phyloP scores from a whole-genome alignment of 2,113 vertebrate genomes.

The Phaethon lepturus region DNA sequence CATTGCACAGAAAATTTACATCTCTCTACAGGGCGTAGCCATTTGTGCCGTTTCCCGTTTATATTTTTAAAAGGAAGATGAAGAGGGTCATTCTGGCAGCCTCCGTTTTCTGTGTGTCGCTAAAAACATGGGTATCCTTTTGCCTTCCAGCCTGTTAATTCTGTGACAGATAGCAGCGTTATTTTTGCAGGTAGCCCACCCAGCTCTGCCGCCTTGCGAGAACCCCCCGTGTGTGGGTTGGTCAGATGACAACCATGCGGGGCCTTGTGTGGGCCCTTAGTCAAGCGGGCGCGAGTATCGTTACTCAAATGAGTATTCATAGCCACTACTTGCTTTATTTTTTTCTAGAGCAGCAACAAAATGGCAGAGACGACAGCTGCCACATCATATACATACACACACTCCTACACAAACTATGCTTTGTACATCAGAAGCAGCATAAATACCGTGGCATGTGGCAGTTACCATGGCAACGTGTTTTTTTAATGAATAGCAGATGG shows the following conservation, averaged over 20 bases:
- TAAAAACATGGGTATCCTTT: constrained; percentile 25
- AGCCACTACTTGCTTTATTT: constrained; percentile 80
- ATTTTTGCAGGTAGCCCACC: constrained; percentile 54
- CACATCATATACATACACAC: constrained; percentile 84
- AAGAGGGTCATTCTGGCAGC: constrained; percentile 9
- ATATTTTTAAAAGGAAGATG: constrained; percentile 8
- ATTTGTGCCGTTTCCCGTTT: neutral
- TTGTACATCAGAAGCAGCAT: constrained; percentile 86
- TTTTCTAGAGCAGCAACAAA: constrained; percentile 82
- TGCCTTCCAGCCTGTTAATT: constrained; percentile 15
- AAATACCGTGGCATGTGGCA: constrained; percentile 85
- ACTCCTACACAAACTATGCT: constrained; percentile 84
- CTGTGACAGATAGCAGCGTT: constrained; percentile 15
- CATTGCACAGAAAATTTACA: neutral
- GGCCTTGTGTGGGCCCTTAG: constrained; percentile 58
- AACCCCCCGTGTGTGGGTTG: constrained; percentile 34
- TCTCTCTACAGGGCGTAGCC: neutral
- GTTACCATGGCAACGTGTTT: constrained; percentile 80
- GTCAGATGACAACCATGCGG: constrained; percentile 62
- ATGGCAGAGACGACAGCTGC: constrained; percentile 86
- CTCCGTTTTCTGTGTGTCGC: neutral
- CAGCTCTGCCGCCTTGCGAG: constrained; percentile 24
- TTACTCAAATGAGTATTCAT: constrained; percentile 82
- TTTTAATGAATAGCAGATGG: constrained; percentile 86
- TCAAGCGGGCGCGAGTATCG: constrained; percentile 73